Evolutionary conservation across 2,113 vertebrate genomes (phyloP).

Genomic region (Asarcornis scutulata): DNA sequence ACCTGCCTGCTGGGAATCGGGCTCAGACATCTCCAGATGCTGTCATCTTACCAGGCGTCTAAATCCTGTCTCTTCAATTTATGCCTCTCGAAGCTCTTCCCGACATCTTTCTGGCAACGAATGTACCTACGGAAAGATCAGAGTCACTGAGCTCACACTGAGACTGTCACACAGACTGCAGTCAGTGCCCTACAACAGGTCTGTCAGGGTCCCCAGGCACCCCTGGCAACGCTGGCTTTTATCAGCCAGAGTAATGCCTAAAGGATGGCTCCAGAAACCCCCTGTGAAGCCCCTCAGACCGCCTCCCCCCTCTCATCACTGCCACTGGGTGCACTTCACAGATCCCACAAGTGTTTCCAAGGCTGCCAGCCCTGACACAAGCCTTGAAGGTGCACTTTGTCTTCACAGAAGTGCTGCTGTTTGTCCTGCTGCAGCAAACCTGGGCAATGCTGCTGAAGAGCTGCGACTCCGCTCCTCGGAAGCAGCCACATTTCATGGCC

Average conservation of each 20-base stretch:
- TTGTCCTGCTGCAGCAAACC: not conserved
- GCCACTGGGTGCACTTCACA: fast-evolving
- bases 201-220: not conserved
- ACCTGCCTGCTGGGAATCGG: not conserved
- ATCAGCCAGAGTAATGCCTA: not conserved
- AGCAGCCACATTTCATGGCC: not conserved
- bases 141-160: not conserved
- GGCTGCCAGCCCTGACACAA: not conserved
- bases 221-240: fast-evolving
- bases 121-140: constrained; percentile 85
- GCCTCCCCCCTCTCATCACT: not conserved
- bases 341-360: fast-evolving
- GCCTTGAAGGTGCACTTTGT: not conserved
- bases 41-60: constrained; percentile 87
- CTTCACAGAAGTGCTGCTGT: not conserved
- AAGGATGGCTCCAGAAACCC: not conserved
- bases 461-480: not conserved
- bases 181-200: not conserved
- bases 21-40: not conserved
- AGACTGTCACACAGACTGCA: fast-evolving
- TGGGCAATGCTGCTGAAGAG: fast-evolving
- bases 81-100: constrained; percentile 92
- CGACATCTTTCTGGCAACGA: constrained; percentile 92
- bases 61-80: constrained; percentile 93
- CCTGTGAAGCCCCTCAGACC: not conserved